These are phyloP conservation scores for Psilopogon haemacephalus DNA, from an alignment of 2,113 vertebrate genomes.

Conservation along the genomic window DNA sequence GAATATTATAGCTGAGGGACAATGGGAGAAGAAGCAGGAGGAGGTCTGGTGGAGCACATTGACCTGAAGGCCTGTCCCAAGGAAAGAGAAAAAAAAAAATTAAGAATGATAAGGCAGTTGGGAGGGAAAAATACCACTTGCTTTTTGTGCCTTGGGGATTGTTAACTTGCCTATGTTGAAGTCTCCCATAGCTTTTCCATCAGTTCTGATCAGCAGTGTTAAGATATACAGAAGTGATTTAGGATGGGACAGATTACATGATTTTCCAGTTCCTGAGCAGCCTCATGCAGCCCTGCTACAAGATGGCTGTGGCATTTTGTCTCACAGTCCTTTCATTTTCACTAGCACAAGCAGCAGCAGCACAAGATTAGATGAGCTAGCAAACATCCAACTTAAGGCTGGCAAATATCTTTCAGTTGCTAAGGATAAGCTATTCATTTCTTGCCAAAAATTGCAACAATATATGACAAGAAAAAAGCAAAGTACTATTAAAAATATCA, in stretches of 20 bases:
- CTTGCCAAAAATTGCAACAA: not conserved
- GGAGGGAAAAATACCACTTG: not conserved
- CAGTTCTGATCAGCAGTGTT: not conserved
- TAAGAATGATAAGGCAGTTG: not conserved
- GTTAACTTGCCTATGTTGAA: not conserved
- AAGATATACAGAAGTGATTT: not conserved
- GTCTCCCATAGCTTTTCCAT: not conserved
- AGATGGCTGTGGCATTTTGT: constrained; percentile 8
- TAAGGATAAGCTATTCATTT: not conserved
- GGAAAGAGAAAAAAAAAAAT: no score
- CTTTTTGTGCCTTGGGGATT: not conserved
- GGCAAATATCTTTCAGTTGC: constrained; percentile 8
- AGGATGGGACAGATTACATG: not conserved
- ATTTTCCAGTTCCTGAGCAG: not conserved
- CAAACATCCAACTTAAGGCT: not conserved
- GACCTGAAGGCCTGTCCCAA: not conserved
- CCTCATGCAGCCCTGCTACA: not conserved
- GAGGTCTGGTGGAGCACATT: not conserved
- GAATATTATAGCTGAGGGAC: not conserved
- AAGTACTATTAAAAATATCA: not conserved
- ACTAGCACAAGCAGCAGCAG: not conserved
- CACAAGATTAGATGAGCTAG: not conserved
- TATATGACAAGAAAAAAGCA: not conserved
- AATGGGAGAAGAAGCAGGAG: not conserved
- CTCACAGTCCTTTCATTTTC: not conserved